Percentiles rank a stretch among this genome's conserved stretches.
phyloP scores from a whole-genome alignment of 2,888 invertebrate species.

The Phengaris alcon region DNA sequence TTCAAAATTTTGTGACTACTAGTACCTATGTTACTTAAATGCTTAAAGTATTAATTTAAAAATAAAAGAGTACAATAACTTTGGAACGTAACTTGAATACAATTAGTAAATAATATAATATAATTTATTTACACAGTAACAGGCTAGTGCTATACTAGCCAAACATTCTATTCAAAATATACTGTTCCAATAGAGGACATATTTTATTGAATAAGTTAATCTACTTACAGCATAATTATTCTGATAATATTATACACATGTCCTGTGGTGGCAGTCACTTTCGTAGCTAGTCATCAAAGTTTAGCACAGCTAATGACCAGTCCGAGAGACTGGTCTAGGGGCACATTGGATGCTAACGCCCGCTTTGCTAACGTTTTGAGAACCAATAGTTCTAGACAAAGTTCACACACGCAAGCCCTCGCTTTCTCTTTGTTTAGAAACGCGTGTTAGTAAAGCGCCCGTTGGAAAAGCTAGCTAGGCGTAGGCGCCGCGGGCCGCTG shows the following conservation, averaged over 20 bases:
- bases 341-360: too few relatives aligned
- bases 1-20: too few relatives aligned
- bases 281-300: too few relatives aligned
- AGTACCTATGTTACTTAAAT: neutral
- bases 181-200: neutral
- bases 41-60: neutral
- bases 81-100: neutral
- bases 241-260: too few relatives aligned
- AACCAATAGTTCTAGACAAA: too few relatives aligned
- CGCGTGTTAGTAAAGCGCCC: too few relatives aligned
- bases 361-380: too few relatives aligned
- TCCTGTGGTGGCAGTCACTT: too few relatives aligned
- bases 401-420: too few relatives aligned
- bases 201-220: neutral
- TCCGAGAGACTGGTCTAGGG: too few relatives aligned
- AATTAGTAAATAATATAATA: constrained; percentile 12
- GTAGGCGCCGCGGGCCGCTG: constrained; percentile 44
- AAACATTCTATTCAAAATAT: neutral
- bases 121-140: constrained; percentile 16
- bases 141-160: constrained; percentile 31
- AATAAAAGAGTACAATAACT: neutral
- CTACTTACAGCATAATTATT: neutral
- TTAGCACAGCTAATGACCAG: too few relatives aligned
- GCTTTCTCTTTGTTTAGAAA: too few relatives aligned
- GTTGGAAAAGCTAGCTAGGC: neutral